Percentiles rank a stretch among this genome's conserved stretches.
Conservation (phyloP, 2,888 invertebrate genomes). For the Cecidostiba fungosa region DNA sequence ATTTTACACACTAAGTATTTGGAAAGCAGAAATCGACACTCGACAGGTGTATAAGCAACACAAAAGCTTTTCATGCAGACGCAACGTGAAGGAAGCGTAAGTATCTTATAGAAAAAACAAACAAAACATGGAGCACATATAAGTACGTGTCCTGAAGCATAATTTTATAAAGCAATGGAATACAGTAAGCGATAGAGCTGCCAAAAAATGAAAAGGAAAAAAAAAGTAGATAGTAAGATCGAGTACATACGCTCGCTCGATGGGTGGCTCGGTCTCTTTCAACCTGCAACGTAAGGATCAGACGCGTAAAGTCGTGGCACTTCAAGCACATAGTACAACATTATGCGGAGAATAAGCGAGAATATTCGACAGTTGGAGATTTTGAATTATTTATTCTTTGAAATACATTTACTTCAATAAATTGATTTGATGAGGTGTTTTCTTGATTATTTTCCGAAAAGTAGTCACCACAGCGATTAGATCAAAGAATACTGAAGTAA, state of each 20-base stretch:
- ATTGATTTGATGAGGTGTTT: too few species aligned
- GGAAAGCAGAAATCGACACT: not conserved
- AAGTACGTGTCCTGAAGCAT: not conserved
- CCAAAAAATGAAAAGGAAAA: conserved; percentile 36
- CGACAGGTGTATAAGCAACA: not conserved
- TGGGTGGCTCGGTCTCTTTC: conserved; percentile 91
- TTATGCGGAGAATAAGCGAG: conserved; percentile 27
- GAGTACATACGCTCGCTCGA: conserved; percentile 92
- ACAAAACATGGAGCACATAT: not conserved
- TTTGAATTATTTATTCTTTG: not conserved
- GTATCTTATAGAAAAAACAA: not conserved
- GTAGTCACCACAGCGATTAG: too few species aligned
- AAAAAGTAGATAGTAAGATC: conserved; percentile 80
- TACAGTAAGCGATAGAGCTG: conserved; percentile 26
- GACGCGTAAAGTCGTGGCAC: conserved; percentile 72
- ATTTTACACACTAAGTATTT: not conserved
- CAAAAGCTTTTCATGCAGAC: not conserved
- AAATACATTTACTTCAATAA: too few species aligned
- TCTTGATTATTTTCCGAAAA: too few species aligned
- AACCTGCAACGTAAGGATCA: conserved; percentile 86
- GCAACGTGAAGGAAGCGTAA: not conserved
- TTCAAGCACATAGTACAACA: conserved; percentile 68
- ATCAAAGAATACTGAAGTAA: too few species aligned
- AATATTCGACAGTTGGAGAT: not conserved
- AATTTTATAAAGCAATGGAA: not conserved